Evolutionary conservation across 2,888 invertebrate species (phyloP), one percentile per base, ranked within the genome.

Genomic region (Acrobasis consociella): DNA sequence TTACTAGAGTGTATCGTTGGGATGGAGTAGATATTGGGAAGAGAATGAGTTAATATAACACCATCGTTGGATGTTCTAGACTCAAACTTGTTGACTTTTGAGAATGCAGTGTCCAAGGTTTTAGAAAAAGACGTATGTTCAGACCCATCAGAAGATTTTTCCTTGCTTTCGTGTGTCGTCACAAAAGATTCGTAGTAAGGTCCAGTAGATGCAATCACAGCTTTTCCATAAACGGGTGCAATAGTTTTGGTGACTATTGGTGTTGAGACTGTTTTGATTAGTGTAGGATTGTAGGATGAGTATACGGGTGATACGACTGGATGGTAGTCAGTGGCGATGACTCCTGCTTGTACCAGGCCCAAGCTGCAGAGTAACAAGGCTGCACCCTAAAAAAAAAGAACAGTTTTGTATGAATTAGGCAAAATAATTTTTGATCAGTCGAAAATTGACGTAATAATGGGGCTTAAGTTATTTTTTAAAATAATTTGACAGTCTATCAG

Each of bases 131-230:
- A 67, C 22, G 67, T 58, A 8, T 76, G 69, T 63, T 71, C 69
- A 17, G 64, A 64, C 60, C 72, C 74, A 68, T 74, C 68, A 51
- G 67, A 64, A 22, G 60, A 67, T 38, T 72, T 65, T 1, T 69
- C 67, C 49, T 71, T 73, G 31, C 64, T 72, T 60, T 76, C 73
- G 62, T 76, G 72, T 0, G 72, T 75, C 31, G 72, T 69, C 5
- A 72, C 13, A 17, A 69, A 59, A 1, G 73, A 65, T 64, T 78
- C 74, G 51, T 80, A 76, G 15, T 74, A 67, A 5, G 77, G 77
- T 5, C 73, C 68, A 37, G 73, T 69, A 22, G 62, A 49, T 9
- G 49, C 37, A 22, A 52, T 52, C 2, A 52, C 22, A 0, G 52
- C 22, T 52, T 52, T 52, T 3, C 22, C n/a, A 5, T 22, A 38